These are phyloP conservation scores for Cyphomyrus discorhynchus DNA, from an alignment of 2,113 vertebrate species.

Conservation along the genomic window DNA sequence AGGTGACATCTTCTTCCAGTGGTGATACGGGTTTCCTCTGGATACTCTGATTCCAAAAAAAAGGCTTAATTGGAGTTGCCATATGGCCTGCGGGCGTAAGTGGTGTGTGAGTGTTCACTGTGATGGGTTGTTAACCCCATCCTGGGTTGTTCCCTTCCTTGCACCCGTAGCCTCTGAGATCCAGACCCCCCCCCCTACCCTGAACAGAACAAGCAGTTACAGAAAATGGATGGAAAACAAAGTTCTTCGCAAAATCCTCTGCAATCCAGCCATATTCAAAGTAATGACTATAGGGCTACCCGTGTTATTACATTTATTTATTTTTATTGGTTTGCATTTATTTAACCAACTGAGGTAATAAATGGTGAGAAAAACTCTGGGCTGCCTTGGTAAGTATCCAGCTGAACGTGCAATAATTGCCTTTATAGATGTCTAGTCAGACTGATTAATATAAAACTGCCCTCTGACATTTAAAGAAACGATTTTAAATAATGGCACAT, in stretches of 20 bases:
- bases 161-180: not conserved
- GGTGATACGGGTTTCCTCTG: not conserved
- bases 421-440: not conserved
- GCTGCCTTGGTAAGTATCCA: not conserved
- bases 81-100: not conserved
- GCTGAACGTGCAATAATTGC: not conserved
- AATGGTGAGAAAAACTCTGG: not conserved
- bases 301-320: not conserved
- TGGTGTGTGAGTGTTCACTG: not conserved
- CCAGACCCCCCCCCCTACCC: not conserved
- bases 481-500: not conserved
- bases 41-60: not conserved
- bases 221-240: not conserved
- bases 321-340: not conserved
- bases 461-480: not conserved
- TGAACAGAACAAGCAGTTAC: not conserved
- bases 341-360: not conserved
- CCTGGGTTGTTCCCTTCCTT: not conserved
- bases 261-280: not conserved
- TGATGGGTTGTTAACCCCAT: not conserved
- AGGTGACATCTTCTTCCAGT: not conserved
- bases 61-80: not conserved
- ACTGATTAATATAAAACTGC: not conserved
- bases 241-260: not conserved
- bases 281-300: not conserved